Percentiles rank a stretch among this genome's conserved stretches.
phyloP scores from a whole-genome alignment of 2,113 vertebrate genomes.

The Lophochroa leadbeateri region DNA sequence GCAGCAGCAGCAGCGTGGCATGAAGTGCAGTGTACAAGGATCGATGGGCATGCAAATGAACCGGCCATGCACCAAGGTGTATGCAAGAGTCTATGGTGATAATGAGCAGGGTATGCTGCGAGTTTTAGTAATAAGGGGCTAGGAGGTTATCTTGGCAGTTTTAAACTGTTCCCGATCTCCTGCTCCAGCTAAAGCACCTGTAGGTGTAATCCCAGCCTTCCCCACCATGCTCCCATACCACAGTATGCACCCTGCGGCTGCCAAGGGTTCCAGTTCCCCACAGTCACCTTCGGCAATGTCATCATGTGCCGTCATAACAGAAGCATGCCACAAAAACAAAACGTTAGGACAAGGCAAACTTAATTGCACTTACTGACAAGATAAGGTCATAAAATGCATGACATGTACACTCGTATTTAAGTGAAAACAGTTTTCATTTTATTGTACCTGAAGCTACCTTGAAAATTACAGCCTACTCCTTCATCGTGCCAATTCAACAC shows the following conservation, averaged over 20 bases:
- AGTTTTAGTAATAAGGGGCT: neutral
- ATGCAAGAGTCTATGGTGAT: fast-evolving
- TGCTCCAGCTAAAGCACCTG: neutral
- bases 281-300: fast-evolving
- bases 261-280: neutral
- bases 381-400: neutral
- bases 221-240: neutral
- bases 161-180: neutral
- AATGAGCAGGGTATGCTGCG: fast-evolving
- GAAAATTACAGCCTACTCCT: conserved; percentile 2
- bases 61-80: fast-evolving
- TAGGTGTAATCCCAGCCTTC: neutral
- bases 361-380: neutral
- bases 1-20: neutral
- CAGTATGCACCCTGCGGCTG: fast-evolving
- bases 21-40: fast-evolving
- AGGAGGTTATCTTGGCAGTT: neutral
- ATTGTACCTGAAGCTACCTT: neutral
- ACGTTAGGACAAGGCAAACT: neutral
- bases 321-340: neutral
- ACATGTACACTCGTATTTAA: fast-evolving
- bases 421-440: neutral
- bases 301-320: fast-evolving
- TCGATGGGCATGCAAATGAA: fast-evolving
- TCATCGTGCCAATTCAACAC: neutral